Conservation (phyloP, 2,888 invertebrate genomes). For the Myopa testacea region DNA sequence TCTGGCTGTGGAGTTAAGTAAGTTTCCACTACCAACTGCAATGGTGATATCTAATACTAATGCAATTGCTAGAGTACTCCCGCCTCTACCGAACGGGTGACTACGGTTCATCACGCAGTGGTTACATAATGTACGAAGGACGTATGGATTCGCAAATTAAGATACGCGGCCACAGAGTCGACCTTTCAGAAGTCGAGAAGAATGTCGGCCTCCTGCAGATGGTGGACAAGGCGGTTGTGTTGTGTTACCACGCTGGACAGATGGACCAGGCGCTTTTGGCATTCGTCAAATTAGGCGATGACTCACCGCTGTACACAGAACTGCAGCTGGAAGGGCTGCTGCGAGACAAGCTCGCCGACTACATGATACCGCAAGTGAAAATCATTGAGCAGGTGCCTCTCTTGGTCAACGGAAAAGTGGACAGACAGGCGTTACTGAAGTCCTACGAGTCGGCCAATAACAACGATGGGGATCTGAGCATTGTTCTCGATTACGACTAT, state of each 20-base stretch:
- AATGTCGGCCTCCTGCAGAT: constrained; percentile 74
- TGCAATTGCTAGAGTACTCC: constrained; percentile 72
- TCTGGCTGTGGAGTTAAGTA: constrained; percentile 75
- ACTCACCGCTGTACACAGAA: constrained; percentile 69
- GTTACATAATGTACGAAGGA: constrained; percentile 81
- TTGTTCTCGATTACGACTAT: constrained; percentile 76
- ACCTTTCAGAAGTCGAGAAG: constrained; percentile 85
- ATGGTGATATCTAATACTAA: neutral
- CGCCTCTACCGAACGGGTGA: constrained; percentile 88
- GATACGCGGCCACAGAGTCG: constrained; percentile 87
- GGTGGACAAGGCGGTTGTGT: constrained; percentile 81
- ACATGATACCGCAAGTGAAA: constrained; percentile 85
- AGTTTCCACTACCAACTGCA: constrained; percentile 42
- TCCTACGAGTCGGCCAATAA: constrained; percentile 80
- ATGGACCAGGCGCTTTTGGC: constrained; percentile 79
- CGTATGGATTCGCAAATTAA: constrained; percentile 88
- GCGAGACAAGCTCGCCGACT: constrained; percentile 75
- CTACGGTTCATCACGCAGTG: constrained; percentile 77
- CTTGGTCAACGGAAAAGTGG: constrained; percentile 88
- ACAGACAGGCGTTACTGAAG: constrained; percentile 81
- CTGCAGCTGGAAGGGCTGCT: constrained; percentile 76
- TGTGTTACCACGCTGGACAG: constrained; percentile 83
- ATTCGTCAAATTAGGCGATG: constrained; percentile 72
- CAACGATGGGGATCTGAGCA: constrained; percentile 68
- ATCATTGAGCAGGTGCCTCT: constrained; percentile 81